Conservation (phyloP, 2,113 vertebrate species). For the Petroica traversi region DNA sequence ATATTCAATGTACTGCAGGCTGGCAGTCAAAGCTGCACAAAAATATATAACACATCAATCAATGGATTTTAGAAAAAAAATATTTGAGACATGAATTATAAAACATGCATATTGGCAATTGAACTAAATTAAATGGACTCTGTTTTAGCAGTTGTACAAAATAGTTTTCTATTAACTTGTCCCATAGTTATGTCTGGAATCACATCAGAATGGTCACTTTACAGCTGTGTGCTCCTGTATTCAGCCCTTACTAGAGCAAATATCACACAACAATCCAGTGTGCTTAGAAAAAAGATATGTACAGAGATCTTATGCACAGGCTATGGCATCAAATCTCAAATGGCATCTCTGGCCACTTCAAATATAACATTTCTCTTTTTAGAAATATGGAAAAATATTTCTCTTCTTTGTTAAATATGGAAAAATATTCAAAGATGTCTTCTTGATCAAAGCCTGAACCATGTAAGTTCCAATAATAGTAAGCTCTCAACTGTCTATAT, state of each 20-base stretch:
- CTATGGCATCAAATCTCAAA: background rate
- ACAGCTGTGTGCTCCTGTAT: background rate
- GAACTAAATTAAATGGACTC: background rate
- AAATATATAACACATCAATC: background rate
- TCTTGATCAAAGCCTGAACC: background rate
- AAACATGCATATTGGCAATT: background rate
- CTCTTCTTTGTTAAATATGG: background rate
- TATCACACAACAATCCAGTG: background rate
- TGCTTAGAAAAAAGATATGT: background rate
- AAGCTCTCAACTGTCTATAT: background rate
- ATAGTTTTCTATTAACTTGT: background rate
- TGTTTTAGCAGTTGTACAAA: background rate
- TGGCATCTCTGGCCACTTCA: background rate
- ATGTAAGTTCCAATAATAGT: background rate
- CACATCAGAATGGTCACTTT: background rate
- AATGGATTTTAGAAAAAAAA: background rate
- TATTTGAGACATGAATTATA: rapidly evolving
- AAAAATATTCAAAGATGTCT: background rate
- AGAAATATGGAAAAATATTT: background rate
- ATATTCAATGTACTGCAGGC: background rate
- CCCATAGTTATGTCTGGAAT: background rate
- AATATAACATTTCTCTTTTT: background rate
- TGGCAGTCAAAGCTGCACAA: background rate
- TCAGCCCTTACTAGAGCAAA: background rate
- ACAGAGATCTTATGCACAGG: background rate